Evolutionary conservation across 2,888 invertebrate genomes (phyloP), one percentile per base, ranked within the genome.

Genomic region (Caenorhabditis macrosperma): DNA sequence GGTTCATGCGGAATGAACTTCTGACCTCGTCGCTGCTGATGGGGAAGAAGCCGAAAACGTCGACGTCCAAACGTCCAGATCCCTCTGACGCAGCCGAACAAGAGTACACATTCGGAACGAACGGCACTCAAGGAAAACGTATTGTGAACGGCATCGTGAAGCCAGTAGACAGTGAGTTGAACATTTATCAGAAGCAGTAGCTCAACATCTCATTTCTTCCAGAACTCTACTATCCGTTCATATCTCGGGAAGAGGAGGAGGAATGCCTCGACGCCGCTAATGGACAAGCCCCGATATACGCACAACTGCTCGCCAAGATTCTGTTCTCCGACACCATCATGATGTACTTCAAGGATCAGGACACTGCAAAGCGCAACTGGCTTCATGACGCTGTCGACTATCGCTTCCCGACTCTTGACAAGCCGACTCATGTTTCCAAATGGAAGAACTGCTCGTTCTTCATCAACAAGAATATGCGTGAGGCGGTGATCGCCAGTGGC

Each of bases 401-500:
- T 48, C 84, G 86, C 3, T 86, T 84, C 71, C 86, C 86, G 9
- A 84, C 86, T 7, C 61, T 76, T 22, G 86, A 86, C 52, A 80
- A 83, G 59, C 67, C 78, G 59, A 66, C 80, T 7, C 85, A 86
- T 22, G 67, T 83, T 0, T 64, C 71, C 0, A 86, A 86, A 55
- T 86, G 86, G 86, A 86, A 86, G 77, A 85, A 84, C 41, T 86
- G 85, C 71, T 85, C 85, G 30, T 83, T 82, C 44, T 78, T 84
- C 44, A 86, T 86, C 67, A 86, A 86, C 48, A 85, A 84, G 52
- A 86, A 85, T 24, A 80, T 83, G 81, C 26, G 78, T 61, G 80
- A 81, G 30, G 77, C 72, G 10, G 69, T 78, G n/a, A 72, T 64
- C 20, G 61, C 60, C 1, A 74, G 60, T 52, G 78, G 78, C 46